Base-by-base conservation (phyloP, 2,888 invertebrate species). In the Troides helena region DNA sequence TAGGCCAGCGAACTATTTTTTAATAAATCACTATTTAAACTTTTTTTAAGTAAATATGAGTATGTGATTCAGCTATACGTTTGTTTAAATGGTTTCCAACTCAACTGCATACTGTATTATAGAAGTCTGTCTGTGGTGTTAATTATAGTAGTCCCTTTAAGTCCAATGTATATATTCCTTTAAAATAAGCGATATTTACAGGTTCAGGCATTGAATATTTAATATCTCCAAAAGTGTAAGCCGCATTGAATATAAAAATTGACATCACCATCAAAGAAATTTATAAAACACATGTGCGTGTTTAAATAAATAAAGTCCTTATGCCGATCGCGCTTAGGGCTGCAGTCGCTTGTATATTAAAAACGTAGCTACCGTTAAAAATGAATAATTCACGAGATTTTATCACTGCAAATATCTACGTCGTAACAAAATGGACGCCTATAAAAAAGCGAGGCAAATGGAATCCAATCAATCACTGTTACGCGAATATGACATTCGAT, bases 401-500 rank as follows among this genome's bases (percentile, higher is more conserved):
- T 76, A 78, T 78, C 75, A 72, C 63, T 63, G 71, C 71, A 72
- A 74, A 74, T 71, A 74, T 74, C 73, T 70, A 70, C 63, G 58
- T 62, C 65, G 56, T 73, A 68, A 70, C 67, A 68, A 73, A 75
- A 74, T 74, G 67, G 70, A 65, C 69, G 69, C 71, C 72, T 71
- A 73, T 73, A 78, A 79, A 79, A 76, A 77, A 80, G 72, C 67
- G 72, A 72, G 71, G 73, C 74, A 77, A 80, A 80, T 77, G 76
- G 74, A 76, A 73, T 74, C 72, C 76, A 73, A 85, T 87, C 80
- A 81, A 86, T 86, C 83, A 83, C 76, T 76, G 79, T 77, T 76
- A 68, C 74, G 74, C 72, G 74, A 81, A 81, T 82, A 83, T 81
- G 77, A 80, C 77, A 78, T 75, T 77, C 73, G 73, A 73, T 72